Conservation (phyloP, 35 echinoderm and acorn worm genomes). For the Apostichopus californicus region DNA sequence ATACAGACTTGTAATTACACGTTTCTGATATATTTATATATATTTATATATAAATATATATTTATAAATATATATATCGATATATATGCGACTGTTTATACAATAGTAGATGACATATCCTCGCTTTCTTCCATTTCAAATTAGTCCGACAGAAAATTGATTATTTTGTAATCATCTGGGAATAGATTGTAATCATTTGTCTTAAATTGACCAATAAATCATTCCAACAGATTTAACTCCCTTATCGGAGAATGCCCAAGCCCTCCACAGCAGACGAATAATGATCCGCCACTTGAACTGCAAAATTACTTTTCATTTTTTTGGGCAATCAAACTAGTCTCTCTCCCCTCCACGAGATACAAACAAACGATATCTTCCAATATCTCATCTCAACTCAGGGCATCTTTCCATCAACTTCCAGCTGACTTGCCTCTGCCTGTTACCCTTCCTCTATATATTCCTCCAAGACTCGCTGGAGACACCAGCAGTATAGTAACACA, state of each 20-base stretch:
- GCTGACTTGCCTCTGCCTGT: conserved; percentile 16
- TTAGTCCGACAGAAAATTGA: background rate
- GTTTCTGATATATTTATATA: too few relatives aligned
- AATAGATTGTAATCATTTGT: background rate
- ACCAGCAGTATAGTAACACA: conserved; percentile 8
- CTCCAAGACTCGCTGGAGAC: conserved; percentile 17
- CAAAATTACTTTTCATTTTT: conserved; percentile 7
- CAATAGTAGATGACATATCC: background rate
- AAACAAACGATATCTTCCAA: background rate
- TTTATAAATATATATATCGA: background rate
- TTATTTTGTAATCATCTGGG: conserved; percentile 11
- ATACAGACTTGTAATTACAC: too few relatives aligned
- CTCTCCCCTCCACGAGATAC: background rate
- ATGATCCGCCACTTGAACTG: conserved; percentile 7
- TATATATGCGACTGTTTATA: background rate
- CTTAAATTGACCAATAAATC: conserved; percentile 43
- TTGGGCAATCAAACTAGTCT: background rate
- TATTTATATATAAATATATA: background rate
- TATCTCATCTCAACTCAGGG: background rate
- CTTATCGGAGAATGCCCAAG: background rate
- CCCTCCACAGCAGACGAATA: background rate
- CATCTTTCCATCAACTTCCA: conserved; percentile 28
- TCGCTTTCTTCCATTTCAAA: background rate
- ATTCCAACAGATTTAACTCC: background rate
- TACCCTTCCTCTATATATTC: background rate